Conservation (phyloP, 2,888 invertebrate genomes). For the Drosophila mimetica region DNA sequence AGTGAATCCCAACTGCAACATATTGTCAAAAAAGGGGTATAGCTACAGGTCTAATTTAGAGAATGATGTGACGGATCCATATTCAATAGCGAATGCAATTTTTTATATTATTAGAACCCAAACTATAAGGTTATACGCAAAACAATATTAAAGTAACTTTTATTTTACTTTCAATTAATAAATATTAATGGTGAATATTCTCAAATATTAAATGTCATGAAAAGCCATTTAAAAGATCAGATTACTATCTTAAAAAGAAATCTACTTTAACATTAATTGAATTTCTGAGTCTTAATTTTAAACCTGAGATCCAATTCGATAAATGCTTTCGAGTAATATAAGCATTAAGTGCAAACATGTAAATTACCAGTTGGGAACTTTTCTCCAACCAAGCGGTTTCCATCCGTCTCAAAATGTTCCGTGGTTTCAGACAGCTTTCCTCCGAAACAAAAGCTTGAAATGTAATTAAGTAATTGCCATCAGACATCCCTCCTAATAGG, state of each 20-base stretch:
- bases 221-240: no score
- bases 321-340: neutral
- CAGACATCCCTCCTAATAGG: conserved; percentile 9
- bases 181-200: no score
- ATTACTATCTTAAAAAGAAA: no score
- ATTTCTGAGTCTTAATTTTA: neutral
- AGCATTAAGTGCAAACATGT: conserved; percentile 3
- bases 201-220: no score
- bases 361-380: conserved; percentile 9
- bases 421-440: neutral
- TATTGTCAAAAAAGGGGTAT: neutral
- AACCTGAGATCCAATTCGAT: neutral
- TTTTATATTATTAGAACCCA: no score
- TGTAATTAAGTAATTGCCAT: conserved; percentile 59
- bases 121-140: no score
- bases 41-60: no score
- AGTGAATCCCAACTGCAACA: conserved; percentile 50
- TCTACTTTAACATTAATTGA: neutral
- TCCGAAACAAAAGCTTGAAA: conserved; percentile 20
- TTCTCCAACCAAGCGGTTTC: conserved; percentile 4
- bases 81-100: no score
- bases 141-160: no score
- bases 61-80: no score
- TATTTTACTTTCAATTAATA: no score
- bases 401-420: neutral